Evolutionary conservation across 2,113 vertebrate genomes (phyloP).

Genomic region (Nycticorax nycticorax): DNA sequence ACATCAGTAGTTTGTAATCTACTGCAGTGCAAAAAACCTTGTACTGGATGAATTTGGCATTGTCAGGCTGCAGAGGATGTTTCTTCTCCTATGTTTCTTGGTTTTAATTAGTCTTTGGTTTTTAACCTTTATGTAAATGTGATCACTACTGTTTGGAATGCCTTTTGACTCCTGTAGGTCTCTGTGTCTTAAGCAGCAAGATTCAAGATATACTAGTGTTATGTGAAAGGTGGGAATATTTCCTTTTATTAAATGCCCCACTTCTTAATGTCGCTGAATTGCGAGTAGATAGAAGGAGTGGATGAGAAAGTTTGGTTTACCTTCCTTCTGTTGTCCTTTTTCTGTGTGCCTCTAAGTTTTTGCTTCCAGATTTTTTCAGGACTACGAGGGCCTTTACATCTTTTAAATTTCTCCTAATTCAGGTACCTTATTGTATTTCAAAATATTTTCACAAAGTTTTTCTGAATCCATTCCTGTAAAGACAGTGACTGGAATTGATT

Average conservation of each 20-base stretch:
- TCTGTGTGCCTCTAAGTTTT: background rate
- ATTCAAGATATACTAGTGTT: background rate
- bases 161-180: background rate
- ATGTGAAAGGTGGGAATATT: background rate
- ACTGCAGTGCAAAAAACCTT: background rate
- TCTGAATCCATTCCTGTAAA: background rate
- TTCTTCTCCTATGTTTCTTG: background rate
- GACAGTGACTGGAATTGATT: background rate
- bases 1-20: background rate
- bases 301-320: background rate
- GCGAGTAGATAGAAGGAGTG: background rate
- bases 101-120: background rate
- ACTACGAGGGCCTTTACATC: background rate
- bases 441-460: background rate
- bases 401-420: background rate
- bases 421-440: background rate
- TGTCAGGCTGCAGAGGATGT: background rate
- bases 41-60: background rate
- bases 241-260: background rate
- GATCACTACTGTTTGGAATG: background rate
- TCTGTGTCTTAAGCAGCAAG: background rate
- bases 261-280: background rate
- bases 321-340: background rate
- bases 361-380: background rate
- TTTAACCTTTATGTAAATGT: background rate